Percentiles rank a stretch among this genome's conserved stretches.
phyloP scores from a whole-genome alignment of 2,113 vertebrate species.

The Podarcis raffonei region DNA sequence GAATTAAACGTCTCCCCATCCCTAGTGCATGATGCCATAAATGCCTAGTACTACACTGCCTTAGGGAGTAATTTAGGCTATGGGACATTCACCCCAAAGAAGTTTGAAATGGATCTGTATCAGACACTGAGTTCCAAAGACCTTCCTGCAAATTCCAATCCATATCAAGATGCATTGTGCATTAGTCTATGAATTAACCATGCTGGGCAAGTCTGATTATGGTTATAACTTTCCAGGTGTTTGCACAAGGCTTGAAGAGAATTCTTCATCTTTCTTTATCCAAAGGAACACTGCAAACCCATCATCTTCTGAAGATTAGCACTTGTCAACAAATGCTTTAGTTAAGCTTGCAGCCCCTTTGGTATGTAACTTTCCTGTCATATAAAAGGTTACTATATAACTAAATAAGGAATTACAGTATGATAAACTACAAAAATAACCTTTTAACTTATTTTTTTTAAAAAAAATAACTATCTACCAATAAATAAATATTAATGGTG shows the following conservation, averaged over 20 bases:
- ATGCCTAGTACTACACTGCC: background rate
- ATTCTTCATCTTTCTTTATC: background rate
- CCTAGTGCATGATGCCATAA: background rate
- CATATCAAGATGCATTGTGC: too few species aligned
- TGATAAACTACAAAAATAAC: background rate
- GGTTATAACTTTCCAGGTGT: background rate
- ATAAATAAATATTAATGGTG: background rate
- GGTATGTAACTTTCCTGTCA: background rate
- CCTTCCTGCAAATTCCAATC: background rate
- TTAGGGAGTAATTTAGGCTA: background rate
- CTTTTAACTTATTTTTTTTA: background rate
- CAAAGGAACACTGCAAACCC: background rate
- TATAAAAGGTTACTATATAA: background rate
- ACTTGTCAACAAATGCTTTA: background rate
- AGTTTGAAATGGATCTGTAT: background rate
- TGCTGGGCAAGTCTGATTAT: too few species aligned
- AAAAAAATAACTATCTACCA: background rate
- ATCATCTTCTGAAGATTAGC: background rate
- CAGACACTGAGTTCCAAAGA: background rate
- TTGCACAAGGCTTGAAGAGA: background rate
- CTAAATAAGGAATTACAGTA: background rate
- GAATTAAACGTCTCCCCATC: too few species aligned
- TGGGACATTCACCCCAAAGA: too few species aligned
- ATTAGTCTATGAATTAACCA: background rate
- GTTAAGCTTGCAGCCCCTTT: background rate